Percentiles rank a stretch among this genome's conserved stretches.
Conservation (phyloP, 2,797 vertebrate genomes). For the Tachyglossus aculeatus region DNA sequence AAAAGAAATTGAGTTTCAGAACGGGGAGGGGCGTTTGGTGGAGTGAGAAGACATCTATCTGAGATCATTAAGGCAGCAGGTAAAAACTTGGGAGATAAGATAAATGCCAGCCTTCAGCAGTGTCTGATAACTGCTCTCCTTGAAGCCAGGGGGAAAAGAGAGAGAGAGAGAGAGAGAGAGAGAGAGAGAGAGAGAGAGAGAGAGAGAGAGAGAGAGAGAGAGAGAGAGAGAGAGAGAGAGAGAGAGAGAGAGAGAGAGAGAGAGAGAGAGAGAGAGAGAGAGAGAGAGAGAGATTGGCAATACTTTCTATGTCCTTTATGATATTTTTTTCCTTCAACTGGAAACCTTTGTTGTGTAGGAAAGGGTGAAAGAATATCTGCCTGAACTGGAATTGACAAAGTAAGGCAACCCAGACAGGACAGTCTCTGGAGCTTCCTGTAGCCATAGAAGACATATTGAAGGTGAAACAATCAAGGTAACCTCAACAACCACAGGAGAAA, state of each 20-base stretch:
- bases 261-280: not conserved
- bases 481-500: slow-evolving; percentile 46
- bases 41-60: not conserved
- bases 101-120: slow-evolving; percentile 15
- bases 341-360: slow-evolving; percentile 62
- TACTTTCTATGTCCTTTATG: slow-evolving; percentile 52
- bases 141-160: slow-evolving; percentile 13
- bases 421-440: slow-evolving; percentile 65
- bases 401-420: slow-evolving; percentile 63
- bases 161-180: no score
- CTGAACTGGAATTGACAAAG: slow-evolving; percentile 79
- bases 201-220: slow-evolving; percentile 33
- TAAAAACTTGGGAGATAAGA: slow-evolving; percentile 34
- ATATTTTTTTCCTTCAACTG: slow-evolving; percentile 52
- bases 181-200: not conserved
- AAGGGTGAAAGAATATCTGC: slow-evolving; percentile 71
- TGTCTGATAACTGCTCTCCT: slow-evolving; percentile 17
- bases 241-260: no score
- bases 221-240: no score
- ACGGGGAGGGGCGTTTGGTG: not conserved
- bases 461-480: slow-evolving; percentile 67
- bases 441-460: slow-evolving; percentile 73
- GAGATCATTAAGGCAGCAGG: slow-evolving; percentile 12
- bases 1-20: slow-evolving; percentile 22
- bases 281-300: slow-evolving; percentile 43